Base-by-base conservation (phyloP, 2,888 invertebrate genomes). In the Tortrix viridana region DNA sequence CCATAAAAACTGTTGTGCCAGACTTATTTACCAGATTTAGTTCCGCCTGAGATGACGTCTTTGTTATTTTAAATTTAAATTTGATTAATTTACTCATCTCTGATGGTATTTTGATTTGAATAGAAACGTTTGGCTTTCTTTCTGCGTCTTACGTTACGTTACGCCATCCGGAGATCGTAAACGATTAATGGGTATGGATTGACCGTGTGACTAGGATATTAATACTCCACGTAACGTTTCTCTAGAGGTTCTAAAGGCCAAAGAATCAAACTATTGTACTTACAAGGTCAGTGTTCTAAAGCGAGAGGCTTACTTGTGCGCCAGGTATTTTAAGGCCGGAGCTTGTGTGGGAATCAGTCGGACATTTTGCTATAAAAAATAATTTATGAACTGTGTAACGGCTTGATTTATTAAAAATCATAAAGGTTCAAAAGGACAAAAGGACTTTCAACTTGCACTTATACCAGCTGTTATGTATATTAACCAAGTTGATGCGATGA, bases 241-340 rank as follows among this genome's bases (percentile, higher is more conserved):
- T 62, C 66, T 71, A 71, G 69, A 72, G 71, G 71, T 69, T 73
- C 68, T 67, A 69, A 69, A 74, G 78, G 77, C 75, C 75, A 73
- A 72, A 75, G 70, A 73, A 73, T 71, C 71, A 66, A 71, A 74
- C 84, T 76, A 86, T 88, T 87, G 88, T 86, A 74, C 62, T 72
- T 72, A 75, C 89, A 90, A 89, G 88, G 89, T 89, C 88, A 86
- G 83, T 81, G 85, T 72, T 84, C 86, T 74, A 72, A 70, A 73
- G 74, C 75, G 75, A 77, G 74, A 76, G 78, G 75, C 73, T 73
- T 76, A 74, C 12, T 32, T 2, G 32, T 74, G 73, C 71, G 74
- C 77, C 69, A 74, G 75, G 75, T 70, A 79, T 80, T 84, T 81
- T 82, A 76, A 84, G 81, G 82, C 80, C 86, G 77, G 74, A 67